Base-by-base conservation (phyloP, 2,797 vertebrate genomes). In the Calcarius lapponicus region DNA sequence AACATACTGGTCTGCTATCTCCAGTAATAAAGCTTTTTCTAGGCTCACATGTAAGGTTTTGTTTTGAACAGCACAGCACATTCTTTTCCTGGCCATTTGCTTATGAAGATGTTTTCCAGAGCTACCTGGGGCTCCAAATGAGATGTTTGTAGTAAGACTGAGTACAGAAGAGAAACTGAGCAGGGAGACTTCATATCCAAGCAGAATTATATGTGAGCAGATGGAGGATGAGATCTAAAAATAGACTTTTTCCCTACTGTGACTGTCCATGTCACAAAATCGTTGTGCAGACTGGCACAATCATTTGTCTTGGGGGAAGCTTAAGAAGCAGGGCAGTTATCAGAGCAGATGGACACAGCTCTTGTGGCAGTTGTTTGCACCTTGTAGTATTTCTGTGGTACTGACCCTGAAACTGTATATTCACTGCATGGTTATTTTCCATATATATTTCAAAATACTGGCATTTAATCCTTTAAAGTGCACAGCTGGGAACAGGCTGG, bases 171-270 rank as follows among this genome's bases (percentile, higher is more conserved):
- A 71, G 50, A 91, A 72, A 13, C 32, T 86, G 81, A 72, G 25
- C 31, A 36, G 38, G 26, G 47, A 76, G 53, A 51, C 51, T 88
- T 91, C 80, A 86, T 88, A 84, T 31, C 69, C 60, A 64, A 50
- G 73, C 38, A 43, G 85, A 80, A 73, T 47, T 86, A 45, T 79
- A 11, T 74, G 60, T 84, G 80, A 93, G 76, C 92, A 97, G 95
- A 93, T 96, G 92, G 93, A 95, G 69, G 80, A 83, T 62, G 76
- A 90, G 67, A 56, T 79, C 92, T 95, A 94, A 96, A 97, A 95
- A 95, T 92, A 96, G 91, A 65, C 67, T 43, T 85, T 80, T 92
- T 53, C 82, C 73, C 74, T 95, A 5, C 76, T 80, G 80, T 86
- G 80, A 54, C 80, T 62, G 61, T 66, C 91, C 60, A 4, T 95